These are phyloP conservation scores for Aleiodes sp. DNA, from an alignment of 1,140 invertebrate species.

Conservation along the genomic window DNA sequence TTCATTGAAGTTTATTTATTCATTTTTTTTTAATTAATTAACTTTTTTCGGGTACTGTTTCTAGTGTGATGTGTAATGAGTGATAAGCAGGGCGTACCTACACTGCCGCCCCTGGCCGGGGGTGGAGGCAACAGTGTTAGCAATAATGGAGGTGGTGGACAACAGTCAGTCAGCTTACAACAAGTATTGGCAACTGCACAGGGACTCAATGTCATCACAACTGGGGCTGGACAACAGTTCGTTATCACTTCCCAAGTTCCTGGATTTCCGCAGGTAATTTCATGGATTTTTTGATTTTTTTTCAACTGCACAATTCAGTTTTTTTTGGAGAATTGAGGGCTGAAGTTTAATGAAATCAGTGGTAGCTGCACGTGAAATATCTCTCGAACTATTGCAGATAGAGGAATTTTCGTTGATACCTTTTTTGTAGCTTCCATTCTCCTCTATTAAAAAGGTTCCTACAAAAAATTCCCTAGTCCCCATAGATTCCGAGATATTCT, in stretches of 20 bases:
- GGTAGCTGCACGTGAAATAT: too few species aligned
- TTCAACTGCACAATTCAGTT: too few species aligned
- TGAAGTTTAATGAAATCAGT: too few species aligned
- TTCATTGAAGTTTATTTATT: background rate
- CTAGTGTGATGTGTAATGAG: conserved; percentile 66
- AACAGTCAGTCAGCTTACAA: conserved; percentile 63
- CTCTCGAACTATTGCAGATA: too few species aligned
- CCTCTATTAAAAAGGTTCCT: too few species aligned
- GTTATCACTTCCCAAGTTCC: conserved; percentile 65
- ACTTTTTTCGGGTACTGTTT: conserved; percentile 27
- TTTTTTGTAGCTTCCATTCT: too few species aligned
- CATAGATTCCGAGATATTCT: too few species aligned
- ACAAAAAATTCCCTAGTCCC: too few species aligned
- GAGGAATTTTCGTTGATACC: too few species aligned
- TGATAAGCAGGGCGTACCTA: conserved; percentile 64
- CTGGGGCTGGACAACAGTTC: conserved; percentile 63
- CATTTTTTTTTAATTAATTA: background rate
- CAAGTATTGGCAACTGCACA: conserved; percentile 63
- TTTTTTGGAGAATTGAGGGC: background rate
- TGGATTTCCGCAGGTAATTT: conserved; percentile 60
- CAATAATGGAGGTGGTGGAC: conserved; percentile 54
- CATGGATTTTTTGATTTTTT: background rate
- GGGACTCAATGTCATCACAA: conserved; percentile 62
- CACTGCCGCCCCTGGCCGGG: conserved; percentile 61
- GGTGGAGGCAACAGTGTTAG: conserved; percentile 61